Evolutionary conservation across 2,888 invertebrate species (phyloP).

Genomic region (Trichogramma dendrolimi): DNA sequence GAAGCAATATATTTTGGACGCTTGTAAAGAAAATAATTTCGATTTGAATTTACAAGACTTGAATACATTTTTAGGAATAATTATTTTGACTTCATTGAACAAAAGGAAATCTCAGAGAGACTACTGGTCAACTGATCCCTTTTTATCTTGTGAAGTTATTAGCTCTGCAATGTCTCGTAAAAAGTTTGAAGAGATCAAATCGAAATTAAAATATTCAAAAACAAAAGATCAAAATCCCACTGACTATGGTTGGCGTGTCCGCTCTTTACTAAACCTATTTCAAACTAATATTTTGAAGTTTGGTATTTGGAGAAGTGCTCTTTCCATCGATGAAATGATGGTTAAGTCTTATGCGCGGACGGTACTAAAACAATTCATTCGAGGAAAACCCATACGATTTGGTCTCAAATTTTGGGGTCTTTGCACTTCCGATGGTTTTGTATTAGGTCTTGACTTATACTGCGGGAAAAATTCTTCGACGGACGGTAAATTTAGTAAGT

Average conservation of each 20-base stretch:
- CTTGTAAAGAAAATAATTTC: constrained; percentile 27
- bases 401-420: constrained; percentile 31
- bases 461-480: constrained; percentile 26
- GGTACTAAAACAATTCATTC: constrained; percentile 28
- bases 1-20: constrained; percentile 29
- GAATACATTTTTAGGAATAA: constrained; percentile 24
- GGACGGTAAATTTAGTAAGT: constrained; percentile 22
- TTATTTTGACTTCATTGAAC: constrained; percentile 22
- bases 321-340: constrained; percentile 30
- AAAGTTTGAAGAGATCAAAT: constrained; percentile 26
- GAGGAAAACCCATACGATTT: constrained; percentile 29
- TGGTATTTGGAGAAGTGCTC: constrained; percentile 21
- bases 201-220: constrained; percentile 26
- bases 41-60: constrained; percentile 19
- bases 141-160: constrained; percentile 22
- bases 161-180: constrained; percentile 23
- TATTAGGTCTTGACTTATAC: constrained; percentile 29
- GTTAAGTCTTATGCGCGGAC: constrained; percentile 26
- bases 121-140: constrained; percentile 26
- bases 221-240: constrained; percentile 16
- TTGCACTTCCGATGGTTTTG: constrained; percentile 26
- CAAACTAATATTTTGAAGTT: constrained; percentile 17
- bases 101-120: constrained; percentile 24
- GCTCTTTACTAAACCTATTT: constrained; percentile 19
- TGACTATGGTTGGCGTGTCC: constrained; percentile 25